Evolutionary conservation across 2,888 invertebrate species (phyloP).

Genomic region (Hemaris fuciformis): DNA sequence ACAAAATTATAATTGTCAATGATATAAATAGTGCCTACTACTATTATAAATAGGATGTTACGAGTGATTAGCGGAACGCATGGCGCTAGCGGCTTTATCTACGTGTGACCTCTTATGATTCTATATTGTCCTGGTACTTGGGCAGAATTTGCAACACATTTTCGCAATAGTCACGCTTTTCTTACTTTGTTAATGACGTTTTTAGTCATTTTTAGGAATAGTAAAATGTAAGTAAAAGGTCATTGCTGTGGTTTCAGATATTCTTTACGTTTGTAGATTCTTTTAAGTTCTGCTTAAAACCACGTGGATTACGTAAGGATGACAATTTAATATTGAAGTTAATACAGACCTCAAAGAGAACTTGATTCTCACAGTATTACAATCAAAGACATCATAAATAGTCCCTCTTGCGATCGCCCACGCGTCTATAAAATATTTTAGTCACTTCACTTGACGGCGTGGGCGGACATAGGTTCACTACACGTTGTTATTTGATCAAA

Average conservation of each 20-base stretch:
- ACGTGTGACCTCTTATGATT: neutral
- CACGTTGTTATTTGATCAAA: neutral
- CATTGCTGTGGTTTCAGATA: too few species aligned
- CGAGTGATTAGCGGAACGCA: constrained; percentile 20
- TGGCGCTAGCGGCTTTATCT: neutral
- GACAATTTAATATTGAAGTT: neutral
- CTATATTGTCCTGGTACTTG: neutral
- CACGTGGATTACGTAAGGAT: neutral
- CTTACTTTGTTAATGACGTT: neutral
- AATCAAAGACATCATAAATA: neutral
- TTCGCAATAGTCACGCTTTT: neutral
- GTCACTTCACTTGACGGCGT: neutral
- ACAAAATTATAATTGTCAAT: constrained; percentile 28
- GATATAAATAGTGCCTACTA: constrained; percentile 28
- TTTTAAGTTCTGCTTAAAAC: neutral
- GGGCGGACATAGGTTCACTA: neutral
- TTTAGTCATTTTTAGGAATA: neutral
- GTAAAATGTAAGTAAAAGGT: too few species aligned
- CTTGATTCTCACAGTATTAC: constrained; percentile 15
- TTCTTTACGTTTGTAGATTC: too few species aligned
- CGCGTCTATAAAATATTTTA: neutral
- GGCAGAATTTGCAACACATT: neutral
- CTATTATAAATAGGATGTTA: constrained; percentile 12
- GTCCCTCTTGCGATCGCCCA: neutral
- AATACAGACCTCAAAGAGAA: neutral